These are phyloP conservation scores for Chlamydotis undulata DNA, from an alignment of 2,113 vertebrate species.

Conservation along the genomic window DNA sequence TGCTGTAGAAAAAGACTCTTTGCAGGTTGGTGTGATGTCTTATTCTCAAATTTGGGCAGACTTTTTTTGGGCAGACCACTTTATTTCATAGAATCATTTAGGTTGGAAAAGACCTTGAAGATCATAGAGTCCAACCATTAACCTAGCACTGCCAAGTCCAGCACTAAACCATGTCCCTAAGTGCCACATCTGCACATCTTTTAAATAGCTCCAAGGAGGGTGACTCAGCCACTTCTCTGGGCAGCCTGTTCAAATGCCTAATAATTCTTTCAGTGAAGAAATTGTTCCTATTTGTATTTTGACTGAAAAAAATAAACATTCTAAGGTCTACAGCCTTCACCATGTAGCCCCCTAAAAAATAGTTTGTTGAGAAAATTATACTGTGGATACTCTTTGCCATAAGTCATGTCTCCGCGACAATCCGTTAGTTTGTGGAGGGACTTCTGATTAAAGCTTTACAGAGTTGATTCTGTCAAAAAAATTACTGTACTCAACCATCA, in stretches of 20 bases:
- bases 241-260: no score
- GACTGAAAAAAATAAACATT: neutral
- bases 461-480: neutral
- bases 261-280: no score
- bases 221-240: no score
- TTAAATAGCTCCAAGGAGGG: no score
- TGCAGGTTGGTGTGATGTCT: constrained; percentile 81
- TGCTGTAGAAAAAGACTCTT: constrained; percentile 86
- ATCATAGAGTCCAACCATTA: no score
- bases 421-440: neutral
- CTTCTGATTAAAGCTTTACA: neutral
- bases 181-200: no score
- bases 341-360: neutral
- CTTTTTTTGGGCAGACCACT: neutral
- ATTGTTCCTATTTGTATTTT: neutral
- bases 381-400: neutral
- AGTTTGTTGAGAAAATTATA: neutral
- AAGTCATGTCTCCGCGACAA: neutral
- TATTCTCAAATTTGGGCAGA: neutral
- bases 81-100: neutral
- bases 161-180: no score
- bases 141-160: no score
- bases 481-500: neutral
- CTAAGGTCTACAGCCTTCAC: neutral
- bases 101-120: no score